These are phyloP conservation scores for Amphiprion ocellaris DNA, from an alignment of 2,113 vertebrate genomes.

Conservation along the genomic window DNA sequence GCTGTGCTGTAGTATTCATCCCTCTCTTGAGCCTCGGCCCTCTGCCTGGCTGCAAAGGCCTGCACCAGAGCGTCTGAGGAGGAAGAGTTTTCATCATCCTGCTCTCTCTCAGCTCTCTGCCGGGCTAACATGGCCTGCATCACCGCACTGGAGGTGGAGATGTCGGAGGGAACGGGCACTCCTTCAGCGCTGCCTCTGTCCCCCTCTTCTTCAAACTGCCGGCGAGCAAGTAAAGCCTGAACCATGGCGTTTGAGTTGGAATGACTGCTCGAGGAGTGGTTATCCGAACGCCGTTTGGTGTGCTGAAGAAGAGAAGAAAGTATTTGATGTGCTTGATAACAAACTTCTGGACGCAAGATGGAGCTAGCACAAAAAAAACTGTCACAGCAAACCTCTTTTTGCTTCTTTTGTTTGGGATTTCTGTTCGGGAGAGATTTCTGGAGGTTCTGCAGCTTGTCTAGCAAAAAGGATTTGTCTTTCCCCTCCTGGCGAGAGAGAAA, in stretches of 20 bases:
- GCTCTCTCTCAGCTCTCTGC: conserved; percentile 31
- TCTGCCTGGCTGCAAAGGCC: conserved; percentile 38
- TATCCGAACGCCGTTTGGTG: conserved; percentile 24
- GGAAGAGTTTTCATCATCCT: background rate
- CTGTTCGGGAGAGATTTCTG: conserved; percentile 70
- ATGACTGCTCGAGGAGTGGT: conserved; percentile 12
- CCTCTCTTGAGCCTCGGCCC: background rate
- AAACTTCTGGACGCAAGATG: background rate
- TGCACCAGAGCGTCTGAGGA: conserved; percentile 14
- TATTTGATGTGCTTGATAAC: background rate
- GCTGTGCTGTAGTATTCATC: conserved; percentile 15
- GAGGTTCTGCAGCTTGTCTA: conserved; percentile 80
- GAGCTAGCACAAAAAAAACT: background rate
- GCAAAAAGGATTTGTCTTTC: conserved; percentile 91
- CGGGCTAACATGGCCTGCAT: conserved; percentile 58
- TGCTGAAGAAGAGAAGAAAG: conserved; percentile 35
- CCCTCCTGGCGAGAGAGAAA: conserved; percentile 83
- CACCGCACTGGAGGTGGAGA: conserved; percentile 45
- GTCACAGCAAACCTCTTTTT: conserved; percentile 61
- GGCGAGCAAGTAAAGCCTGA: conserved; percentile 64
- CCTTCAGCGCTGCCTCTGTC: conserved; percentile 15
- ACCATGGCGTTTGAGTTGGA: conserved; percentile 65
- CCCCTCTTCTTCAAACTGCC: conserved; percentile 58
- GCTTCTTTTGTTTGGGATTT: conserved; percentile 45
- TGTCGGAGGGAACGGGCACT: conserved; percentile 55